Evolutionary conservation across 2,888 invertebrate genomes (phyloP).

Genomic region (Brachyopa scutellaris): DNA sequence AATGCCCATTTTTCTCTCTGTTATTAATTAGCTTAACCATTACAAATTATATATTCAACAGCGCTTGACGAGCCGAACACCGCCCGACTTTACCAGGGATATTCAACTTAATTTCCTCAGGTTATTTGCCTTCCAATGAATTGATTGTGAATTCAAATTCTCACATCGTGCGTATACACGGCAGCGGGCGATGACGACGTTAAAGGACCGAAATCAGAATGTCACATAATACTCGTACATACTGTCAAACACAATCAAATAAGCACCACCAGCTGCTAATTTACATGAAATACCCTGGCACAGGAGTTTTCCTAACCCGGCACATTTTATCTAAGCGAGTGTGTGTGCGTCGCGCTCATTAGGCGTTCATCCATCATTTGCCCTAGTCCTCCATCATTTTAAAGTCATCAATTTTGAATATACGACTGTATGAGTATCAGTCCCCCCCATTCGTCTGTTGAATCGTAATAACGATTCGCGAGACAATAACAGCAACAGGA

Average conservation of each 20-base stretch:
- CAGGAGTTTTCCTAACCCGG: no score
- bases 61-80: no score
- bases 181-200: constrained; percentile 1
- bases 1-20: no score
- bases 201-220: constrained; percentile 55
- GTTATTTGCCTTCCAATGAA: constrained; percentile 9
- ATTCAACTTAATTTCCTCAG: no score
- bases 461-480: constrained; percentile 40
- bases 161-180: constrained; percentile 21
- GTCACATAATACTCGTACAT: constrained; percentile 45
- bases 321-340: no score
- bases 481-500: constrained; percentile 55
- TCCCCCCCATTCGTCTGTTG: constrained; percentile 22
- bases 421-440: constrained; percentile 16
- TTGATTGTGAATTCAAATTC: constrained; percentile 29
- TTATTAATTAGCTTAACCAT: no score
- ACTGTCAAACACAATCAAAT: constrained; percentile 27
- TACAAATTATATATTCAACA: no score
- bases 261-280: constrained; percentile 43
- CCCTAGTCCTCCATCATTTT: constrained; percentile 16
- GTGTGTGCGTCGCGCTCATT: background rate
- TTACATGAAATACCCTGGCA: constrained; percentile 18
- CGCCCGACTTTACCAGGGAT: no score
- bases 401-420: constrained; percentile 44
- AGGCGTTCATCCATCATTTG: background rate